Base-by-base conservation (phyloP, 2,888 invertebrate species). In the Mesorhabditis sp. region DNA sequence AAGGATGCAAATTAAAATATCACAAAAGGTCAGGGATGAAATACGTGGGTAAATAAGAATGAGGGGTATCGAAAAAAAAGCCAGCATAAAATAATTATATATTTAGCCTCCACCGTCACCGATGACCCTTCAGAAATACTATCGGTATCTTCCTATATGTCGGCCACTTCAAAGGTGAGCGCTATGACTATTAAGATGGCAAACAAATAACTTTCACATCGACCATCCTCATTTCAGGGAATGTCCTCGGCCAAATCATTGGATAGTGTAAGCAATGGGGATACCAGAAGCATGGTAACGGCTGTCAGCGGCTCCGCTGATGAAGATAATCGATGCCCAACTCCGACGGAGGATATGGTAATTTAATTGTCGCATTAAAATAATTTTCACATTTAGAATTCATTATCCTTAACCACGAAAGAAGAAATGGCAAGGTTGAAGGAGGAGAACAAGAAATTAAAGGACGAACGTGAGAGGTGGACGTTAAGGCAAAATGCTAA, bases 381-480 rank as follows among this genome's bases (percentile, higher is more conserved):
- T 62, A 10, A 61, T n/a, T 69, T 42, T 67, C 50, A 41, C 6
- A 50, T 72, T 50, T 67, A 72, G 72, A 89, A 2, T 88, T 83
- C 82, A 4, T 80, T 82, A 43, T 75, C 77, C 0, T 91, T 91
- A 2, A 90, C 90, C 76, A 91, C 91, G 64, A 92, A 92, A 0
- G 92, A 92, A 67, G 87, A 87, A 13, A 92, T 92, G 41, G 65
- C 74, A 5, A 77, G 76, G 58, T 71, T 84, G 45, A 70, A 79
- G 10, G 76, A 76, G 58, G 78, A 81, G 62, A 82, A 82, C 69
- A 72, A 73, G 61, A 77, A 80, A 43, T 72, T 83, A 65, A 79
- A 77, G 71, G 82, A 75, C 44, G 76, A 76, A 63, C 69, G 76
- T 4, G 64, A 74, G 67, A 66, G 74, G 42, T 73, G 76, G 76